These are phyloP conservation scores for Bos taurus DNA, from an alignment of 2,113 vertebrate genomes.

Conservation along the genomic window ARS-UCD2.0 NC_037335.1:21990001-21990500, in stretches of 20 bases:
- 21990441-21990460: neutral
- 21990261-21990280: neutral
- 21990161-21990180: neutral
- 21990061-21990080: neutral
- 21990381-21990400: neutral
- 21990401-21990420: neutral
- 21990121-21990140: neutral
- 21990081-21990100: neutral
- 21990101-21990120: slow-evolving; percentile 8
- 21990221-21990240: neutral
- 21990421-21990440: neutral
- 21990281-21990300: neutral
- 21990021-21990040: neutral
- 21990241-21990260: neutral
- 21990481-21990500: neutral
- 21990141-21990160: neutral
- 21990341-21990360: neutral
- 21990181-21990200: neutral
- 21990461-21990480: neutral
- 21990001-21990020: neutral
- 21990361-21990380: neutral
- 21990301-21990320: neutral
- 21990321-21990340: neutral
- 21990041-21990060: neutral
- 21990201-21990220: neutral